These are phyloP conservation scores for Gymnocypris eckloni DNA, from an alignment of 2,797 vertebrate genomes.

Conservation along the genomic window DNA sequence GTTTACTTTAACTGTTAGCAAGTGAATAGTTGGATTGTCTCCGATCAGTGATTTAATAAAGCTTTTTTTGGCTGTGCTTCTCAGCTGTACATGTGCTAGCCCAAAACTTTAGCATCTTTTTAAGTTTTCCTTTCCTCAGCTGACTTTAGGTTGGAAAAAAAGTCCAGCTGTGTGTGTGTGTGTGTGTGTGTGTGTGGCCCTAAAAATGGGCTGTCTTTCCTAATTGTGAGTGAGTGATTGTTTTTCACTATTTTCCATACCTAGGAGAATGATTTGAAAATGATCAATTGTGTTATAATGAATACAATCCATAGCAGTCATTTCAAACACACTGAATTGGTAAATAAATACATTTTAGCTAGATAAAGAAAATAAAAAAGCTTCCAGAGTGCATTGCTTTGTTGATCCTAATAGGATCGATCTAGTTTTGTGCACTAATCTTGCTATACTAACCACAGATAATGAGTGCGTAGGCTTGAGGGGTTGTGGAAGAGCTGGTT, in stretches of 20 bases:
- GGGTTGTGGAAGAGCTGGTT: neutral
- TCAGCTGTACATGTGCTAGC: conserved; percentile 7
- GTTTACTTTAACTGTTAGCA: conserved; percentile 7
- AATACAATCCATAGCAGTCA: neutral
- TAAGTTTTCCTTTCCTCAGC: conserved; percentile 8
- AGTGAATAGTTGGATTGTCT: neutral
- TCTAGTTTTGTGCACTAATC: neutral
- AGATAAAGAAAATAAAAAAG: neutral
- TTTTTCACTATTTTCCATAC: neutral
- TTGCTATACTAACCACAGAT: neutral
- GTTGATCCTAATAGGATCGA: neutral
- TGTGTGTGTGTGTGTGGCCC: neutral
- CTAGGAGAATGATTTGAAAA: neutral
- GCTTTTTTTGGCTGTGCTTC: neutral
- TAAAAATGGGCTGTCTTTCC: neutral
- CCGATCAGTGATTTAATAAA: conserved; percentile 19
- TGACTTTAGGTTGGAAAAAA: conserved; percentile 6
- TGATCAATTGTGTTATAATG: neutral
- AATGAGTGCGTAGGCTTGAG: conserved; percentile 18
- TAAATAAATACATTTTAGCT: neutral
- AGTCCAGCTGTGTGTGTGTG: neutral
- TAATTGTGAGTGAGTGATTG: neutral
- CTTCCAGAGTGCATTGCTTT: neutral
- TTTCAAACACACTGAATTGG: neutral
- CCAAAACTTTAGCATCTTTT: neutral